Conservation (phyloP, 2,113 vertebrate species). For the Aegithalos caudatus region DNA sequence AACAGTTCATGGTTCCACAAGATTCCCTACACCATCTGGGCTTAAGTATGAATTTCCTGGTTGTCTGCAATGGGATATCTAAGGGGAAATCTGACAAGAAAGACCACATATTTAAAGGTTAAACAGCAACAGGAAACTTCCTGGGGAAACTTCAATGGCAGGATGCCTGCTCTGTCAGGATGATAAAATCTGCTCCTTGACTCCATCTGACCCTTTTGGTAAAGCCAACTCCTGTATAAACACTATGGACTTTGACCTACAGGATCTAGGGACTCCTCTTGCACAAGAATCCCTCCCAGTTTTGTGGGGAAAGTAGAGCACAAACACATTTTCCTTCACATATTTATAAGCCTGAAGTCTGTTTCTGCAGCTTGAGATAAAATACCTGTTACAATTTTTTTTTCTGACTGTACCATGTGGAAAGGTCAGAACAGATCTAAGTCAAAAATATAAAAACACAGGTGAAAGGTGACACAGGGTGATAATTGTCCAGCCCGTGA, state of each 20-base stretch:
- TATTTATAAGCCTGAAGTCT: neutral
- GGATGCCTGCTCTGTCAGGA: neutral
- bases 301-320: neutral
- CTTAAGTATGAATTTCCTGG: neutral
- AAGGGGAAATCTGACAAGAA: neutral
- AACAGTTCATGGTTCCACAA: neutral
- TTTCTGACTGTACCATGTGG: neutral
- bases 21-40: neutral
- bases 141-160: neutral
- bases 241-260: neutral
- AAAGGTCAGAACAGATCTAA: neutral
- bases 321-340: fast-evolving
- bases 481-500: neutral
- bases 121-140: neutral
- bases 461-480: neutral
- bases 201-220: neutral
- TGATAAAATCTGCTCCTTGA: neutral
- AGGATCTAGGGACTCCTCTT: neutral
- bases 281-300: neutral
- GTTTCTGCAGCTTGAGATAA: neutral
- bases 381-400: neutral
- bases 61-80: neutral
- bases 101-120: neutral
- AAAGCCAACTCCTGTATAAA: neutral
- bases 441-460: neutral